phyloP scores from a whole-genome alignment of 1,140 invertebrate genomes.

The Drosophila rhopaloa region DNA sequence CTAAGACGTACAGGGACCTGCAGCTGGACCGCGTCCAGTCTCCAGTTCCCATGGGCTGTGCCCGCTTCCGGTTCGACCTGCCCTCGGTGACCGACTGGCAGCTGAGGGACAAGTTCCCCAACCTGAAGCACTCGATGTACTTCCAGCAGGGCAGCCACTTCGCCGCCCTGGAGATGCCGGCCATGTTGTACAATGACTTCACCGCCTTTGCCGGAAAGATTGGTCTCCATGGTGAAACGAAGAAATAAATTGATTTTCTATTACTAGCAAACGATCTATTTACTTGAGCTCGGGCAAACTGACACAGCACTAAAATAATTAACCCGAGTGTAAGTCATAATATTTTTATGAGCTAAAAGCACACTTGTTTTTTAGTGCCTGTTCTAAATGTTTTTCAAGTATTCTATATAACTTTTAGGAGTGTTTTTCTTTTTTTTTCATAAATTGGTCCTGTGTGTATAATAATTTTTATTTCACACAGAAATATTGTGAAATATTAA shows the following conservation, averaged over 20 bases:
- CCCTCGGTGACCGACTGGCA: conserved; percentile 87
- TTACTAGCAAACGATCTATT: conserved; percentile 1
- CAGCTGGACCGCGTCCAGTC: conserved; percentile 87
- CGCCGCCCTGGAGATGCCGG: conserved; percentile 92
- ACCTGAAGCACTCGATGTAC: conserved; percentile 88
- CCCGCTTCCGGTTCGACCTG: conserved; percentile 88
- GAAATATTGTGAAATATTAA: too few relatives aligned
- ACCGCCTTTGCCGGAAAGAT: conserved; percentile 72
- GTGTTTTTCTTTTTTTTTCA: too few relatives aligned
- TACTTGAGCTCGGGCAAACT: background rate
- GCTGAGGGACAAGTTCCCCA: conserved; percentile 87
- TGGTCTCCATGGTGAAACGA: conserved; percentile 30
- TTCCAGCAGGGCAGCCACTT: conserved; percentile 92
- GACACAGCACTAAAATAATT: background rate
- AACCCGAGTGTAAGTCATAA: background rate
- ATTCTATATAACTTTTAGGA: too few relatives aligned
- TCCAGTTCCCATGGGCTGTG: conserved; percentile 88
- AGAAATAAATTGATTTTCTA: conserved; percentile 26
- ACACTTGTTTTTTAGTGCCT: too few relatives aligned
- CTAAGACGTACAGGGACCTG: conserved; percentile 72
- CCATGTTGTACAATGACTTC: conserved; percentile 89
- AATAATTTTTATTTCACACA: too few relatives aligned
- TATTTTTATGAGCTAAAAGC: background rate
- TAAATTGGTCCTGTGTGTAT: too few relatives aligned
- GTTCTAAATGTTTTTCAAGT: too few relatives aligned